These are phyloP conservation scores for Metalampra italica DNA, from an alignment of 2,888 invertebrate genomes.

Conservation along the genomic window DNA sequence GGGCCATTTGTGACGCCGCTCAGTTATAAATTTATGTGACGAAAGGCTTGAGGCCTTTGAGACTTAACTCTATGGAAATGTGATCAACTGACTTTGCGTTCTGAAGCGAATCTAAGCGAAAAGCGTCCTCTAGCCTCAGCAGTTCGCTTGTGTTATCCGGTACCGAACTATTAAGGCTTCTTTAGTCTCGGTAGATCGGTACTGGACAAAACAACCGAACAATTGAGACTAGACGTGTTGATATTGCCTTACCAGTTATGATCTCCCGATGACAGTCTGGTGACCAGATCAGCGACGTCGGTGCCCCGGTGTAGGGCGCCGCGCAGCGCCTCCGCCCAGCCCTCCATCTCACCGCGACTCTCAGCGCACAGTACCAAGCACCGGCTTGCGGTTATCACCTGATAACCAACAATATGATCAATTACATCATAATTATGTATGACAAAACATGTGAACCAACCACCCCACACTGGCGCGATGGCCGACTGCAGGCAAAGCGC, in stretches of 20 bases:
- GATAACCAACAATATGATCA: constrained; percentile 15
- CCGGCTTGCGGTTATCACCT: constrained; percentile 88
- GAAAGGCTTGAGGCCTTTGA: neutral
- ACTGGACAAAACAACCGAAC: no score
- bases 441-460: no score
- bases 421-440: neutral
- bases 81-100: no score
- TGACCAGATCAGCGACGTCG: constrained; percentile 79
- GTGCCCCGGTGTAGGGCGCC: constrained; percentile 78
- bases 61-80: no score
- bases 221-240: no score
- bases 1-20: neutral
- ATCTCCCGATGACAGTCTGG: constrained; percentile 72
- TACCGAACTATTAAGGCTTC: no score
- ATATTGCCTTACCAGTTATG: constrained; percentile 60
- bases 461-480: no score
- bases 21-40: neutral
- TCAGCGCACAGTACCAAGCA: constrained; percentile 89
- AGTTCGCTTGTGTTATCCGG: no score
- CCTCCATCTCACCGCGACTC: constrained; percentile 92
- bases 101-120: no score
- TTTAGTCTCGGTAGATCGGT: no score
- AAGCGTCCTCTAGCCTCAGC: no score
- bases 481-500: no score
- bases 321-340: constrained; percentile 91